These are phyloP conservation scores for Radopholus similis DNA, from an alignment of 1,140 invertebrate genomes.

Conservation along the genomic window DNA sequence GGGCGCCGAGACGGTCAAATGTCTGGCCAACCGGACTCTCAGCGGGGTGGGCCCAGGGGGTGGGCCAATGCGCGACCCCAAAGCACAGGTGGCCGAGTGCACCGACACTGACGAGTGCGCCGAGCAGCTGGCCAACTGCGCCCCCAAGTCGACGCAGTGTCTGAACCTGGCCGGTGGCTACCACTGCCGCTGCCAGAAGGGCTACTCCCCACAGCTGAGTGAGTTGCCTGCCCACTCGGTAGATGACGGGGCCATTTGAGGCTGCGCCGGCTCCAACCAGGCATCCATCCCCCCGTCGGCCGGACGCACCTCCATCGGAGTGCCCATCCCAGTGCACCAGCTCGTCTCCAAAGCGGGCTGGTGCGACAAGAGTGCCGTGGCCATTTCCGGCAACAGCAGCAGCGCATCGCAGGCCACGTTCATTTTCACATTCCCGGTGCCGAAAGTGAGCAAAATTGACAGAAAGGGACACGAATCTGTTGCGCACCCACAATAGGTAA, in stretches of 20 bases:
- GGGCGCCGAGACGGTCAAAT: conserved; percentile 80
- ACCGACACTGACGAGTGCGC: conserved; percentile 85
- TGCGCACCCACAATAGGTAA: conserved; percentile 20
- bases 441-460: background rate
- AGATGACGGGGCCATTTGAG: background rate
- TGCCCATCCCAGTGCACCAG: background rate
- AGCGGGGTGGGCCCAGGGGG: conserved; percentile 64
- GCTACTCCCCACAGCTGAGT: conserved; percentile 75
- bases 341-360: conserved; percentile 8
- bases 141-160: conserved; percentile 69
- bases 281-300: background rate
- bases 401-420: background rate
- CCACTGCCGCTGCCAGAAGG: conserved; percentile 74
- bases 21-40: conserved; percentile 79
- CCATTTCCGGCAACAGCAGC: background rate
- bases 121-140: conserved; percentile 64
- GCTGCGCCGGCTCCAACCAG: background rate
- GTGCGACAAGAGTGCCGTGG: background rate
- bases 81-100: conserved; percentile 65
- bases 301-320: conserved; percentile 5
- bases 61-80: background rate
- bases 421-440: conserved; percentile 2
- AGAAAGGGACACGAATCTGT: no score
- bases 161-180: conserved; percentile 84
- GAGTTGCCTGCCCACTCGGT: conserved; percentile 63